Evolutionary conservation across 2,888 invertebrate species (phyloP).

Genomic region (Galerucella nymphaeae): DNA sequence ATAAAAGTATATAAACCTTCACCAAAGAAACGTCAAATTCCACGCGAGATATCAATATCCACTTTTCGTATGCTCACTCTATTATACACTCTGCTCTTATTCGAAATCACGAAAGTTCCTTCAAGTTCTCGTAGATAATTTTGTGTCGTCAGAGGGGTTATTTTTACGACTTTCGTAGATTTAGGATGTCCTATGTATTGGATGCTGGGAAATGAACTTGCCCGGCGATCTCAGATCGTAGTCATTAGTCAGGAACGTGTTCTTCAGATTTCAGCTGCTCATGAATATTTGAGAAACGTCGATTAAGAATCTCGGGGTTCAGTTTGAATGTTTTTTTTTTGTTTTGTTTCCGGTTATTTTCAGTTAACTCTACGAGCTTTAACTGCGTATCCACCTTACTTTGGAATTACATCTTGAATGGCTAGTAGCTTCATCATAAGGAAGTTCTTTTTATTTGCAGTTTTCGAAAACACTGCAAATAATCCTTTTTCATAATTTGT

Average conservation of each 20-base stretch:
- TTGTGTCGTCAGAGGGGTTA: slow-evolving; percentile 19
- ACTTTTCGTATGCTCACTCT: too few species aligned
- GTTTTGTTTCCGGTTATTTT: slow-evolving; percentile 22
- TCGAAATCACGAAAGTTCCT: neutral
- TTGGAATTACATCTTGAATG: neutral
- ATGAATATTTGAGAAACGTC: slow-evolving; percentile 32
- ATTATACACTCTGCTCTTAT: neutral
- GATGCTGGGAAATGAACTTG: slow-evolving; percentile 23
- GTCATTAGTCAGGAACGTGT: slow-evolving; percentile 30
- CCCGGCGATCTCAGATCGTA: slow-evolving; percentile 1
- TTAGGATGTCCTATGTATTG: slow-evolving; percentile 7
- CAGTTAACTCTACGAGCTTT: neutral
- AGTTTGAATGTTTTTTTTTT: slow-evolving; percentile 16
- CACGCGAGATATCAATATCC: too few species aligned
- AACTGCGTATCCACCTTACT: neutral
- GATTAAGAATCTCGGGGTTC: slow-evolving; percentile 21
- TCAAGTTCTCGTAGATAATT: neutral
- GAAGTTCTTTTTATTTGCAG: neutral
- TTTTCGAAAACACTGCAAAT: too few species aligned
- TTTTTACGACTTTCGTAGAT: slow-evolving; percentile 25
- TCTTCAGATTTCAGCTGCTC: slow-evolving; percentile 25
- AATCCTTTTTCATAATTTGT: too few species aligned
- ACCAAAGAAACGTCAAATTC: too few species aligned
- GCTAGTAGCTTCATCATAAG: neutral
- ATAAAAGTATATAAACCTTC: too few species aligned